phyloP scores from a whole-genome alignment of 2,797 vertebrate genomes.

The Tadarida brasiliensis region DNA sequence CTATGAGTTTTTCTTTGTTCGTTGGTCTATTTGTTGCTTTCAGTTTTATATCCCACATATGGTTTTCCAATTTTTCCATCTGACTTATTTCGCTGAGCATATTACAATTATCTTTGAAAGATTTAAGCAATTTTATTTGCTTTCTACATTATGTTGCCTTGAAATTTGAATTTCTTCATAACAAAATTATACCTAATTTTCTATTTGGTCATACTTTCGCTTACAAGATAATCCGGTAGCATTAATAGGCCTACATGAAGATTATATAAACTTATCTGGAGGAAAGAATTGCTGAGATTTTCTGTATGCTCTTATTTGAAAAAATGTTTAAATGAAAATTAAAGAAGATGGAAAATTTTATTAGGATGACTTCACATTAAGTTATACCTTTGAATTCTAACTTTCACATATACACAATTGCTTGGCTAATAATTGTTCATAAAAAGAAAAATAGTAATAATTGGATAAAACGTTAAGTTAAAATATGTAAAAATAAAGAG shows the following conservation, averaged over 20 bases:
- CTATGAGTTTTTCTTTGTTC: not conserved
- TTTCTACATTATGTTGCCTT: constrained; percentile 27
- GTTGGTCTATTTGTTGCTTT: not conserved
- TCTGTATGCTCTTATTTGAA: not conserved
- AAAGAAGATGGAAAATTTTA: not conserved
- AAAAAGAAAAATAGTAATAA: constrained; percentile 2
- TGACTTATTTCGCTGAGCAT: not conserved
- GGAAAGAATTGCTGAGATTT: not conserved
- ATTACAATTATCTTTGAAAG: not conserved
- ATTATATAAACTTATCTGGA: not conserved
- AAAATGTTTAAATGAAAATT: not conserved
- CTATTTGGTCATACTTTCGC: not conserved
- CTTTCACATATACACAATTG: not conserved
- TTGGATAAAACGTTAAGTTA: not conserved
- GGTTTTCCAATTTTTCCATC: not conserved
- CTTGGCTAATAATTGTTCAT: not conserved
- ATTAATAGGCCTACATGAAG: not conserved
- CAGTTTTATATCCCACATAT: not conserved
- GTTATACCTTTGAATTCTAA: not conserved
- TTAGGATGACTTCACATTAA: not conserved
- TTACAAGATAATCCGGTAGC: not conserved
- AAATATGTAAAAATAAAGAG: not conserved
- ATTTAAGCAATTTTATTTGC: not conserved
- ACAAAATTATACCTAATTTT: not conserved
- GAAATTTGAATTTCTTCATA: constrained; percentile 19